Evolutionary conservation across 2,113 vertebrate genomes (phyloP), one percentile per base, ranked within the genome.

Genomic region (Bos taurus): DNA sequence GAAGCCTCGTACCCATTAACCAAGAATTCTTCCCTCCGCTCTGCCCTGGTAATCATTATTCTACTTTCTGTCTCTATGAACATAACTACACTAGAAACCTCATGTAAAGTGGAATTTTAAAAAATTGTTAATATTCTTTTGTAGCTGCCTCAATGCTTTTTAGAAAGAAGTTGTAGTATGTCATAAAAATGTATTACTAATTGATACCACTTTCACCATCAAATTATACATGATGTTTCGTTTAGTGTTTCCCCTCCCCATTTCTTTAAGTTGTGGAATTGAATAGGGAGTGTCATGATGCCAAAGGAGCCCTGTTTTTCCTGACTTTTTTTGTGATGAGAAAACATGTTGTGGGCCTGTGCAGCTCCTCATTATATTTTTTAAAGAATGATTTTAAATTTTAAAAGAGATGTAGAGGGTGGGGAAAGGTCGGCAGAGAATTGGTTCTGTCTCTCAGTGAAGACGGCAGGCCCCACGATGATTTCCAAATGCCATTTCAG

Each of bases 401-500:
- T 97, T 97, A 98, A 98, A 92, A 95, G 86, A 62, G 96, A 59
- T 26, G 91, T 56, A 40, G 95, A 95, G 56, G 97, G 50, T 52
- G 94, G 95, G 64, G 92, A 97, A 90, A 95, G 80, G 46, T 95
- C 87, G 46, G 60, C 85, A 21, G 94, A 97, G 98, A 88, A 97
- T 83, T 23, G 92, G 96, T 95, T 98, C 94, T 96, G 83, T 98
- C 98, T 98, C 46, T 88, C 88, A 93, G 84, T 95, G 93, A 80
- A 94, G 60, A 52, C 90, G n/a, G 46, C 71, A 19, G 71, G 97
- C 90, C 67, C 80, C 94, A 0, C 11, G 64, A 91, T 95, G 98
- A 84, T 90, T 98, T 98, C 97, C 97, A 98, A 98, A 90, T 98
- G 97, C 97, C 98, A 98, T 96, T 98, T 97, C 97, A 97, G 95